Evolutionary conservation across 2,888 invertebrate species (phyloP).

Genomic region (Agriopis aurantiaria): DNA sequence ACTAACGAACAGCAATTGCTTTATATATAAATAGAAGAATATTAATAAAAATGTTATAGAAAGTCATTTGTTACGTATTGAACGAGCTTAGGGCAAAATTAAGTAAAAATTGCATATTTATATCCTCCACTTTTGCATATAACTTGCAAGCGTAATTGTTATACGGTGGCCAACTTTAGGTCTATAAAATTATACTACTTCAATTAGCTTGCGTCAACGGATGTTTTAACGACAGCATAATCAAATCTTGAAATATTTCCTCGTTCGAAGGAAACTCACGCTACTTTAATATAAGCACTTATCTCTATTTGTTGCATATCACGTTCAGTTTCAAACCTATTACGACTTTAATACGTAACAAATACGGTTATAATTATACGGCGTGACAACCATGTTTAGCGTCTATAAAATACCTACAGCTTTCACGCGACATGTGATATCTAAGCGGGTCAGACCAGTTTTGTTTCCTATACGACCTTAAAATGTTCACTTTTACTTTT

Average conservation of each 20-base stretch:
- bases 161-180: not conserved
- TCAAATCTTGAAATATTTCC: slow-evolving; percentile 1
- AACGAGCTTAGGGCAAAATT: too few relatives aligned
- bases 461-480: slow-evolving; percentile 31
- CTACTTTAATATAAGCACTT: not conserved
- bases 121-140: not conserved
- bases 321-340: slow-evolving; percentile 7
- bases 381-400: slow-evolving; percentile 7
- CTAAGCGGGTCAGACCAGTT: slow-evolving; percentile 29
- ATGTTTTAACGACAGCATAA: slow-evolving; percentile 5
- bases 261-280: not conserved
- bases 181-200: slow-evolving; percentile 7
- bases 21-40: too few relatives aligned
- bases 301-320: slow-evolving; percentile 9
- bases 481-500: slow-evolving; percentile 53
- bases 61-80: too few relatives aligned
- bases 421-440: slow-evolving; percentile 47
- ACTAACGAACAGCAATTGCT: not conserved
- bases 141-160: not conserved
- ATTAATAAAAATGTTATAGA: too few relatives aligned
- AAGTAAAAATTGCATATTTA: not conserved
- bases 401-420: slow-evolving; percentile 32
- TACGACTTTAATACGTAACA: slow-evolving; percentile 9
- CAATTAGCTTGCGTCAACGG: slow-evolving; percentile 10
- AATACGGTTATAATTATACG: slow-evolving; percentile 14